Evolutionary conservation across 2,113 vertebrate species (phyloP), one percentile per base, ranked within the genome.

Genomic region (Trochalopteron elliotii): DNA sequence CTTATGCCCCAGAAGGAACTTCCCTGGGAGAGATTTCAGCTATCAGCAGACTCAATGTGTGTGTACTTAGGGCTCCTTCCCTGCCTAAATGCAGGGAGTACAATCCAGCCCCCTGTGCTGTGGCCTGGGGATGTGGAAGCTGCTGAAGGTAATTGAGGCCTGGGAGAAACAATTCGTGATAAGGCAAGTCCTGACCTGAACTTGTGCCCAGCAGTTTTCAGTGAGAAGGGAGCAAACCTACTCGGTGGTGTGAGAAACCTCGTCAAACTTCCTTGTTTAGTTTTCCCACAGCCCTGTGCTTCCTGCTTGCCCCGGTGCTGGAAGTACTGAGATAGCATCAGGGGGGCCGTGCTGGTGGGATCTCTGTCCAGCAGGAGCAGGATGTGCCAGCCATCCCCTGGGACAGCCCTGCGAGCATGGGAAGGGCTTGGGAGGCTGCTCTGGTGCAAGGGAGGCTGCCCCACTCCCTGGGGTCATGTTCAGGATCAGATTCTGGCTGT

Each of bases 211-310:
- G 72, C 0, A 0, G 17, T 45, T 86, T 47, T 50, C 52, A 19
- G 35, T 15, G 71, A 67, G 90, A 63, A 93, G 40, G 94, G 60
- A 90, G 55, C 88, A 37, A 84, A 90, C 90, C 92, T 87, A 47
- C 80, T 53, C 8, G 0, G 49, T 37, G 94, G 78, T 90, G 92
- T 92, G 94, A 93, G 96, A 96, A 92, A 83, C 85, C 90, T 92
- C 3, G 1, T 61, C 37, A 2, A 37, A 60, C 93, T 96, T 96
- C 96, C 92, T 83, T 93, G 92, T 95, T 96, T 96, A 92, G 94
- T 90, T 97, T 97, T 96, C 96, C 96, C 96, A 97, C 93, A 96
- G 96, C 96, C 90, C 83, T 7, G 89, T 8, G 80, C 86, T 96
- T 96, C 96, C 96, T 93, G 93, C 96, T 89, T 17, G 19, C 80